phyloP scores from a whole-genome alignment of 1,140 invertebrate genomes.

The Atta texana region DNA sequence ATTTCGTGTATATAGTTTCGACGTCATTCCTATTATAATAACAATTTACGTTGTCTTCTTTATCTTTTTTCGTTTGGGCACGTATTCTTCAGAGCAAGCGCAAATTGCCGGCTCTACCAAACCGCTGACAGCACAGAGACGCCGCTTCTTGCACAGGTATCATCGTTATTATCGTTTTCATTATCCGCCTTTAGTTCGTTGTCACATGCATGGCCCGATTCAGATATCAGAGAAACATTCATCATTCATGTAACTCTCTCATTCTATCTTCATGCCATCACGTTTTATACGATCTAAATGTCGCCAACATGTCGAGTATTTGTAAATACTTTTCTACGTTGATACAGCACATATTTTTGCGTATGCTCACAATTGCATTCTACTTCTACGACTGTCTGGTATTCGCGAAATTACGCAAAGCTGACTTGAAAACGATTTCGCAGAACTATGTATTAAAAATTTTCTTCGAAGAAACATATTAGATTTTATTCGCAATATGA shows the following conservation, averaged over 20 bases:
- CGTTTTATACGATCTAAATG: slow-evolving; percentile 53
- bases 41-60: slow-evolving; percentile 84
- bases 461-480: neutral
- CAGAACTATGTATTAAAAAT: slow-evolving; percentile 12
- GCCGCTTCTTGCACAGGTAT: slow-evolving; percentile 86
- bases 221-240: slow-evolving; percentile 55
- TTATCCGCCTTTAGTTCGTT: slow-evolving; percentile 73
- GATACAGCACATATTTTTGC: slow-evolving; percentile 51
- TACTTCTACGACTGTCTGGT: slow-evolving; percentile 58
- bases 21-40: slow-evolving; percentile 77
- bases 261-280: slow-evolving; percentile 61
- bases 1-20: slow-evolving; percentile 68
- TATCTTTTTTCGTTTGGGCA: slow-evolving; percentile 84
- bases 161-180: slow-evolving; percentile 82
- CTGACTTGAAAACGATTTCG: slow-evolving; percentile 15
- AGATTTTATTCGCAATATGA: neutral
- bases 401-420: slow-evolving; percentile 57
- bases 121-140: slow-evolving; percentile 86
- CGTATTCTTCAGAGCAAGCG: slow-evolving; percentile 86
- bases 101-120: slow-evolving; percentile 86
- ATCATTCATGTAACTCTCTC: slow-evolving; percentile 47
- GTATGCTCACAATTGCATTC: slow-evolving; percentile 60
- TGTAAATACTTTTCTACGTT: slow-evolving; percentile 44
- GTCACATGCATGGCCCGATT: slow-evolving; percentile 72
- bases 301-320: slow-evolving; percentile 25